Evolutionary conservation across 1,140 invertebrate genomes (phyloP), one percentile per base, ranked within the genome.

Genomic region (Patella vulgata): DNA sequence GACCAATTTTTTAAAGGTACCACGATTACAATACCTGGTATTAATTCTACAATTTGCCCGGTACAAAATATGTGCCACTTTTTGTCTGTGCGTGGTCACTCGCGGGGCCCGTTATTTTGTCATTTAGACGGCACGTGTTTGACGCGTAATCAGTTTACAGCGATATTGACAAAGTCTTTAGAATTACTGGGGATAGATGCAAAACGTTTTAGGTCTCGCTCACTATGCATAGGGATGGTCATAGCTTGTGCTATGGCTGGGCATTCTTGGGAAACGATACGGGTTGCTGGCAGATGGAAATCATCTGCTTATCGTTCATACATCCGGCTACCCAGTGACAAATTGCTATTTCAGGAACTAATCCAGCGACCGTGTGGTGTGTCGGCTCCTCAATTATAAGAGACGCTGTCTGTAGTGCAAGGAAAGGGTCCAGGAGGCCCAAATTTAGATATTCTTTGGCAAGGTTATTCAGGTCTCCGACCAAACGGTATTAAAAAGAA

Each of bases 141-240:
- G 17, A 68, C 54, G 5, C n/a, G 60, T 2, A 59, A 59, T 46
- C 66, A 68, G 27, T 68, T 64, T 42, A 31, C 25, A 9, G 44
- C 52, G 8, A 43, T 64, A 14, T 21, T 68, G 12, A 51, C 17
- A n/a, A 68, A 68, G 8, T 9, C 36, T 36, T 8, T 63, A 8
- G 1, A 8, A 0, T 23, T 40, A 4, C 23, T 59, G 19, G 39
- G 46, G 1, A 28, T 44, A 31, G 19, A 48, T 3, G 3, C 50
- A 1, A 9, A 39, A 5, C 19, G 17, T 3, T 70, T 25, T 46
- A 53, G 40, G n/a, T 58, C 47, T 3, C 58, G 57, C 36, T 47
- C 58, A 14, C 59, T 63, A 47, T 48, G 66, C 42, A 68, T 68
- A 6, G 59, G 59, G 9, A 28, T 28, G 1, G 61, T 56, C 6